Percentiles rank a stretch among this genome's conserved stretches.
Evolutionary conservation across 2,113 vertebrate genomes (phyloP).

Genomic region (Perccottus glenii): DNA sequence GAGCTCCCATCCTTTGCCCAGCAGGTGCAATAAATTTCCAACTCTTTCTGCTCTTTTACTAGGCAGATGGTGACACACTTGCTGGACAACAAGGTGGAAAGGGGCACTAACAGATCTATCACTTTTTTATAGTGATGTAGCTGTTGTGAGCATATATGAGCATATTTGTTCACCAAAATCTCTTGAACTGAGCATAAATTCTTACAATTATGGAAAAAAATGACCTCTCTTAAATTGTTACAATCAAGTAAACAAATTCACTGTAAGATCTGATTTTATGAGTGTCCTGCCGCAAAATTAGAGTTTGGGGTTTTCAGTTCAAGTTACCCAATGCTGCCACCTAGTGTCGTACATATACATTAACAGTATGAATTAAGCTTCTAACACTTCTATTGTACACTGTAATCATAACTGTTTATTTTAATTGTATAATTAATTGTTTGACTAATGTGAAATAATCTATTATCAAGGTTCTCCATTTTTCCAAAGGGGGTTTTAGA

Average conservation of each 20-base stretch:
- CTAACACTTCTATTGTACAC: neutral
- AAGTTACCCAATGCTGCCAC: conserved; percentile 61
- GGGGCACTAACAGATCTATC: conserved; percentile 53
- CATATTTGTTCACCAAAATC: too few species aligned
- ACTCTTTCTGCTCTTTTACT: conserved; percentile 66
- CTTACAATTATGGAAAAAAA: too few species aligned
- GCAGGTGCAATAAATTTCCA: conserved; percentile 51
- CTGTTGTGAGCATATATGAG: conserved; percentile 20
- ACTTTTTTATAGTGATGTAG: conserved; percentile 42
- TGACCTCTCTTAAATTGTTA: too few species aligned
- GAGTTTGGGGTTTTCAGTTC: too few species aligned
- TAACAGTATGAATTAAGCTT: neutral
- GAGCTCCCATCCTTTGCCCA: conserved; percentile 34
- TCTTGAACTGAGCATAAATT: neutral
- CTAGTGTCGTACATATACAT: conserved; percentile 56
- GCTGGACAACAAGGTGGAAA: conserved; percentile 43
- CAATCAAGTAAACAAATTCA: too few species aligned
- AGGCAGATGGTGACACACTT: conserved; percentile 59
- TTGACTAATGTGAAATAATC: too few species aligned
- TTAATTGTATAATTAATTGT: too few species aligned
- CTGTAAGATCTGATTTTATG: too few species aligned
- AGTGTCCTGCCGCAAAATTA: too few species aligned
- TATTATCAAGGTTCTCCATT: too few species aligned
- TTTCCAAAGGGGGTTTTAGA: too few species aligned
- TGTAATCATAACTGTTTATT: neutral